Conservation (phyloP, 2,888 invertebrate species). For the Junonia oenone region DNA sequence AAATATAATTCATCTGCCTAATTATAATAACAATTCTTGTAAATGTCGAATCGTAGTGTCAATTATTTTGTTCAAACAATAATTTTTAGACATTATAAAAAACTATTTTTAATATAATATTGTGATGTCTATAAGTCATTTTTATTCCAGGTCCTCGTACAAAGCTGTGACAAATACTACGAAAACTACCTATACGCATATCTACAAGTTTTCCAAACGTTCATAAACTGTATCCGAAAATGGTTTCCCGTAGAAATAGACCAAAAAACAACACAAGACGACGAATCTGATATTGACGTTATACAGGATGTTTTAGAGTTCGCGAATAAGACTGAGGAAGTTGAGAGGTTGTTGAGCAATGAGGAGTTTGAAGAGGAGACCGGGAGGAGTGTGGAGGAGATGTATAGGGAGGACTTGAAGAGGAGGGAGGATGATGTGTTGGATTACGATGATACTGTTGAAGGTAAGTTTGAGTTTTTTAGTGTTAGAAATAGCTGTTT, state of each 20-base stretch:
- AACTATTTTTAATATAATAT: no score
- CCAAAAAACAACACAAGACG: conserved; percentile 5
- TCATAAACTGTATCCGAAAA: conserved; percentile 79
- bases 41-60: no score
- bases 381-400: conserved; percentile 66
- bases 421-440: conserved; percentile 50
- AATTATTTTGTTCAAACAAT: no score
- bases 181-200: conserved; percentile 80
- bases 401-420: conserved; percentile 70
- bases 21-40: no score
- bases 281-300: conserved; percentile 39
- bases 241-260: conserved; percentile 61
- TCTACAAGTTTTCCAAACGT: conserved; percentile 85
- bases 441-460: conserved; percentile 56
- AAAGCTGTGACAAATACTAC: conserved; percentile 80
- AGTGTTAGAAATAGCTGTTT: background rate
- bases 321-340: conserved; percentile 49
- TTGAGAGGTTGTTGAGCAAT: conserved; percentile 48
- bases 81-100: no score
- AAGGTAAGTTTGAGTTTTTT: conserved; percentile 39
- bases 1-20: no score
- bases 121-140: no score
- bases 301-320: conserved; percentile 58
- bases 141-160: conserved; percentile 73
- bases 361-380: conserved; percentile 50